Conservation (phyloP, 1,140 invertebrate species). For the Chrysomallon squamiferum region DNA sequence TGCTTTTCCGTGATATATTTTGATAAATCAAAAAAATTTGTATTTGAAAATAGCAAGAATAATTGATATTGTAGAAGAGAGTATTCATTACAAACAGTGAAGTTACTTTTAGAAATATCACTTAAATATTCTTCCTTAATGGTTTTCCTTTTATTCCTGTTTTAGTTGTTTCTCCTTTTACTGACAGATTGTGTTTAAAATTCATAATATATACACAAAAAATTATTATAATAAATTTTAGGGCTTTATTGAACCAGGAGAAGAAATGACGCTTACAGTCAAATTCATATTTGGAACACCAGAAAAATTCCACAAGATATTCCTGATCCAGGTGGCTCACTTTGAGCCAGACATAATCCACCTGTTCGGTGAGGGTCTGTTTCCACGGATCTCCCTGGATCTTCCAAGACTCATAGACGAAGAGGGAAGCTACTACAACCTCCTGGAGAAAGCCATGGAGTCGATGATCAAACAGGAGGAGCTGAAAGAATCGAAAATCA, state of each 20-base stretch:
- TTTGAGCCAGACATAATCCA: constrained; percentile 62
- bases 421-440: constrained; percentile 35
- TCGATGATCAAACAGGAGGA: constrained; percentile 25
- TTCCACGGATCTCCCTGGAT: constrained; percentile 60
- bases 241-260: constrained; percentile 58
- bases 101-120: no score
- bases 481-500: not conserved
- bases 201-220: no score
- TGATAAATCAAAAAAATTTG: no score
- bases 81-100: no score
- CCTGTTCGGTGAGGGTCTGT: constrained; percentile 58
- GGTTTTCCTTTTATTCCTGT: no score
- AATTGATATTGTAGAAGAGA: no score
- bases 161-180: no score
- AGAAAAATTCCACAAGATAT: constrained; percentile 56
- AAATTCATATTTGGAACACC: constrained; percentile 59
- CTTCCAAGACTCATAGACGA: constrained; percentile 47
- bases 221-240: no score
- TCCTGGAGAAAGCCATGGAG: constrained; percentile 41
- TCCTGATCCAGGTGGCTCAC: constrained; percentile 60
- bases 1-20: no score
- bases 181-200: no score
- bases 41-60: no score
- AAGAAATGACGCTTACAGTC: constrained; percentile 51
- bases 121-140: no score